Conservation (phyloP, 2,888 invertebrate genomes). For the Oligia strigilis region DNA sequence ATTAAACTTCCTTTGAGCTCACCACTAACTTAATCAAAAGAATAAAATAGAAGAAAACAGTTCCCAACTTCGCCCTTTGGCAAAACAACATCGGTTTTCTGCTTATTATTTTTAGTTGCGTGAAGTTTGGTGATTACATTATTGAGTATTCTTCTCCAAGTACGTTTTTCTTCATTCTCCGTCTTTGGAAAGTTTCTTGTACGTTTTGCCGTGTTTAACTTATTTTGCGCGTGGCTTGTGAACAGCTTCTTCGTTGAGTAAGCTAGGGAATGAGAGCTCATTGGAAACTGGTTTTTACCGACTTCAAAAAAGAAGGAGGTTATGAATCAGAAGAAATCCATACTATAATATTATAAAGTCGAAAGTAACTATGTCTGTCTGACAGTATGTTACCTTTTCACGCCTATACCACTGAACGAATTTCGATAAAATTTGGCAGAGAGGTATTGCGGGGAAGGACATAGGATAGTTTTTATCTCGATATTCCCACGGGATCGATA, state of each 20-base stretch:
- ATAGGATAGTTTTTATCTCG: too few species aligned
- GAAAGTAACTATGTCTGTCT: too few species aligned
- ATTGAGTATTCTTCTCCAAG: conserved; percentile 33
- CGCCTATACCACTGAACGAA: too few species aligned
- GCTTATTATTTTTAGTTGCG: conserved; percentile 52
- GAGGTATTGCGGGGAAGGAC: too few species aligned
- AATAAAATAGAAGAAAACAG: conserved; percentile 52
- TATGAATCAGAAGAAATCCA: not conserved
- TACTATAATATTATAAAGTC: too few species aligned
- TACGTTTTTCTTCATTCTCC: conserved; percentile 13
- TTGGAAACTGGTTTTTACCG: not conserved
- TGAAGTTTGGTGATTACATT: conserved; percentile 51
- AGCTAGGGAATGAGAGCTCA: not conserved
- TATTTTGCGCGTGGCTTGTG: conserved; percentile 1
- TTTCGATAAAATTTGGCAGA: too few species aligned
- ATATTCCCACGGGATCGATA: too few species aligned
- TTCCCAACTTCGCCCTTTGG: conserved; percentile 48
- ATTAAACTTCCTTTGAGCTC: conserved; percentile 54
- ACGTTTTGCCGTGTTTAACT: conserved; percentile 10
- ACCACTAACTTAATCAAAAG: conserved; percentile 54
- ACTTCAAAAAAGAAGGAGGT: too few species aligned
- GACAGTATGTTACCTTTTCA: too few species aligned
- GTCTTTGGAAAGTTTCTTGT: conserved; percentile 21
- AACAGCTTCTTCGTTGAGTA: not conserved
- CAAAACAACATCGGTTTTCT: conserved; percentile 56